Base-by-base conservation (phyloP, 2,113 vertebrate species). In the Crotophaga sulcirostris region DNA sequence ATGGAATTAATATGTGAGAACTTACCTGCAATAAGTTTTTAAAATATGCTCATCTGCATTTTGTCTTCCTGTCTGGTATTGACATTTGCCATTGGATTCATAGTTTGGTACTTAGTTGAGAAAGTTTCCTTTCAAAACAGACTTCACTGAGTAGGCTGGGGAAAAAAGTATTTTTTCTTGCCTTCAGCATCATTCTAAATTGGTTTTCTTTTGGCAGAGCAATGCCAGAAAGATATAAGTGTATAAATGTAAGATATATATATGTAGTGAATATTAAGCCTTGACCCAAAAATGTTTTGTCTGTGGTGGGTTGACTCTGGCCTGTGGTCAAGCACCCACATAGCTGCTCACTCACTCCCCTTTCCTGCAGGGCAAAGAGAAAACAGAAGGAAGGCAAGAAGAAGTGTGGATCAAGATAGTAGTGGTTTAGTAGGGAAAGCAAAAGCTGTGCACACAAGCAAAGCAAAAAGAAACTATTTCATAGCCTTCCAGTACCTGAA, bases 281-380 rank as follows among this genome's bases (percentile, higher is more conserved):
- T 63, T 55, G 25, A 10, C 4, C 16, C 12, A 60, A 54, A 13
- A 14, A 31, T 5, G 3, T 44, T 84, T 84, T 59, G 2, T 29
- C n/a, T 60, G 25, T 66, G 18, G 7, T 74, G 33, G 8, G 10
- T 42, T 89, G 25, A 60, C 7, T 14, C 16, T 26, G 15, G 21
- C 40, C 31, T 81, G 26, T 9, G 44, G 10, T 5, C 26, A 59
- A 55, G 6, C 21, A 60, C 11, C 16, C 23, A 24, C n/a, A 73
- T 2, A 29, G 33, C 8, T 51, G 13, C 17, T 73, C 11, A 49
- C n/a, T 54, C 1, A 0, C 5, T 69, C 5, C 2, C 10, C 2
- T 60, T 18, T 64, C 5, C 45, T 36, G 28, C 2, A 15, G 28
- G 28, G 33, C 14, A 72, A 42, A 25, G 25, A 21, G 6, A 36